These are phyloP conservation scores for Nymphalis polychloros DNA, from an alignment of 2,888 invertebrate genomes.

Conservation along the genomic window DNA sequence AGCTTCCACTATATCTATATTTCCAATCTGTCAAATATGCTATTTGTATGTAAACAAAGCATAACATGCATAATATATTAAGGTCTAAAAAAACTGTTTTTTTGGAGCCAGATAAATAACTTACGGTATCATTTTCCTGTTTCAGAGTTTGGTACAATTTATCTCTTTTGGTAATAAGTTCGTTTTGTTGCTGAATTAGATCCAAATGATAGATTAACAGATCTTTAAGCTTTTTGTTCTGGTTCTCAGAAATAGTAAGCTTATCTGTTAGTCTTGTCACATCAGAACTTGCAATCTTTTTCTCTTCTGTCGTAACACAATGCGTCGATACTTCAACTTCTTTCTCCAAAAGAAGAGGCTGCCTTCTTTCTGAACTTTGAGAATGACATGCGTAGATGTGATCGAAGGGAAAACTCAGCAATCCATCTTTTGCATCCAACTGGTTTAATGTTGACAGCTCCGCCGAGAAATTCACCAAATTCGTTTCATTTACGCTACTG, in stretches of 20 bases:
- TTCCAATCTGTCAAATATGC: background rate
- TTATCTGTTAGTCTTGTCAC: constrained; percentile 55
- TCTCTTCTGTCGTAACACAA: constrained; percentile 57
- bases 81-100: constrained; percentile 1
- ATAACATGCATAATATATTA: constrained; percentile 21
- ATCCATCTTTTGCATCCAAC: constrained; percentile 77
- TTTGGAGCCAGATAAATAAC: constrained; percentile 44
- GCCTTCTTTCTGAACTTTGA: constrained; percentile 60
- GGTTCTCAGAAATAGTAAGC: constrained; percentile 67
- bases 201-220: constrained; percentile 91
- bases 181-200: constrained; percentile 94
- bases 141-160: constrained; percentile 86
- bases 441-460: constrained; percentile 67
- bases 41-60: constrained; percentile 23
- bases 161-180: constrained; percentile 90
- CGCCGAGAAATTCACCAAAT: constrained; percentile 75
- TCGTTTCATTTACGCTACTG: constrained; percentile 74
- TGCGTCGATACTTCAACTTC: constrained; percentile 67
- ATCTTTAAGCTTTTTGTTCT: constrained; percentile 88
- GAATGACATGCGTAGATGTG: constrained; percentile 87
- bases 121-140: constrained; percentile 90
- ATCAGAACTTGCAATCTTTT: constrained; percentile 50
- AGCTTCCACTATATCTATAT: background rate
- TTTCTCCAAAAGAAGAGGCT: constrained; percentile 62
- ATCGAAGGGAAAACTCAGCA: constrained; percentile 85